phyloP scores from a whole-genome alignment of 2,113 vertebrate genomes.

The Ophthalmolycus amberensis region DNA sequence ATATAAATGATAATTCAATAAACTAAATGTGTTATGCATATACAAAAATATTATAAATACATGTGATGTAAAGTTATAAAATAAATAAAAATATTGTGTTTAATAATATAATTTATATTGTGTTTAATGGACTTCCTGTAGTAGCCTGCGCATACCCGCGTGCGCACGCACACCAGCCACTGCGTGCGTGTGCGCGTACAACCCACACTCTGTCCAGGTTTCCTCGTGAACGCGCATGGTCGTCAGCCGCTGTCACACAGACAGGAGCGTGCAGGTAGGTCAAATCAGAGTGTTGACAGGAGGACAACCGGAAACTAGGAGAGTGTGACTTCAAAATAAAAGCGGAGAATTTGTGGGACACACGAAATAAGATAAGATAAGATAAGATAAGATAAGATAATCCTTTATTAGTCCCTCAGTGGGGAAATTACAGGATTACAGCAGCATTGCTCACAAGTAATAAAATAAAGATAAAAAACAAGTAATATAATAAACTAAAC shows the following conservation, averaged over 20 bases:
- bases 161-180: background rate
- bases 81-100: background rate
- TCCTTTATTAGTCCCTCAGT: no score
- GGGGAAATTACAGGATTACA: no score
- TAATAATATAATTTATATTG: background rate
- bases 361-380: no score
- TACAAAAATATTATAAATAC: background rate
- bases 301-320: background rate
- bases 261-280: constrained; percentile 22
- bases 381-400: no score
- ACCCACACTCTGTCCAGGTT: constrained; percentile 48
- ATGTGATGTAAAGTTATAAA: background rate
- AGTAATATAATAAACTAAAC: no score
- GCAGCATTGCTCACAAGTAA: no score
- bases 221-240: constrained; percentile 47
- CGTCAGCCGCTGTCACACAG: constrained; percentile 27
- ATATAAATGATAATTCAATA: background rate
- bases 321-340: constrained; percentile 26
- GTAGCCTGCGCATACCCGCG: background rate
- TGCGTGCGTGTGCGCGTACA: constrained; percentile 5
- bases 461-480: no score
- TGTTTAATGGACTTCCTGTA: background rate
- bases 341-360: background rate
- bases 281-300: background rate
- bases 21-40: no score